Evolutionary conservation across 2,797 vertebrate genomes (phyloP), one percentile per base, ranked within the genome.

Genomic region (Sebastes minor): DNA sequence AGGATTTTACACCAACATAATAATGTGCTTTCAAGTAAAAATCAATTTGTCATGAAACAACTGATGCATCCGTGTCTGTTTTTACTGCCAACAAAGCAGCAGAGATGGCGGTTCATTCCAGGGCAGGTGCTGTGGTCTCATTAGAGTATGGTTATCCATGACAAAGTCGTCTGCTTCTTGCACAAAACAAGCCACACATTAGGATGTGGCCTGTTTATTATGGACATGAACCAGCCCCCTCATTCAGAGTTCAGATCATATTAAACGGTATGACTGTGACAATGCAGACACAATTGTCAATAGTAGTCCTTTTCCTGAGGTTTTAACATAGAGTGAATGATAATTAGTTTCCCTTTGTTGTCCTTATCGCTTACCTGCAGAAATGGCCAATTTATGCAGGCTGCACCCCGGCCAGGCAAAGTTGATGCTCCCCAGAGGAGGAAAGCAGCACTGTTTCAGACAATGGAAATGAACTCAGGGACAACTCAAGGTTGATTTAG

Each of bases 291-390:
- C 90, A 78, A 76, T 92, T 88, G 91, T 93, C 92, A 92, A 94
- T 92, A 92, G 91, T 85, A 74, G 82, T 87, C 88, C 83, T 94
- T 49, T 92, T 93, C 90, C 91, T 85, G 85, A 84, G 92, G 89
- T 94, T 94, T 94, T 89, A 92, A 94, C 93, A 90, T 87, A 94
- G 89, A 92, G 88, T 91, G 92, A 94, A 94, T 95, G 93, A 94
- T 94, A 95, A 95, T 95, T 95, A 95, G 91, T 94, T 94, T 90
- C 83, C 87, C 91, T 93, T 95, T 95, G 94, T 94, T 92, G 93
- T 89, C 88, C 93, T 95, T 95, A 95, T 95, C 94, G 92, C 94
- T 86, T 89, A 95, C 94, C 94, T 94, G 93, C 94, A 95, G 94
- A 94, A 94, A 94, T 94, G 87, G 90, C 86, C 92, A 94, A 94